Base-by-base conservation (phyloP, 2,888 invertebrate genomes). In the Drosophila atroscutellata region DNA sequence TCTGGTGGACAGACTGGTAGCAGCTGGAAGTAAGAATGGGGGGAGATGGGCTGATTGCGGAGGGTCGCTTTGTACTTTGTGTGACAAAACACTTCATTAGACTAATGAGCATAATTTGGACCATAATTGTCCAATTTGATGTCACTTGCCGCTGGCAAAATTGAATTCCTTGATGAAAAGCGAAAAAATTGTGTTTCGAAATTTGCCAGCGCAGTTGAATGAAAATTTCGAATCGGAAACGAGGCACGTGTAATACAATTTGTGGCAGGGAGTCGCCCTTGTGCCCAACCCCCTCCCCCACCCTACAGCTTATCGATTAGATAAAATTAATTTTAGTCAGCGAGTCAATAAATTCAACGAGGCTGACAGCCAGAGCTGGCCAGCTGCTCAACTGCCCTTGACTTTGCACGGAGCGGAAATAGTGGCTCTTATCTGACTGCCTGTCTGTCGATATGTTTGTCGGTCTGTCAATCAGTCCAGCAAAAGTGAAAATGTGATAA, bases 291-390 rank as follows among this genome's bases (percentile, higher is more conserved):
- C 13, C 0, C 30, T 0, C 13, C 3, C 69, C 28, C 1, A 2
- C 1, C 60, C 66, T 18, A 7, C 11, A n/a, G 59, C 66, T 63
- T 75, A 87, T 89, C 90, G 86, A 87, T 87, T 89, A 87, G 90
- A 87, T 90, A 87, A 90, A 80, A 82, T 86, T 89, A 87, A 86
- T 84, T 86, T 90, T 89, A 90, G 84, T 80, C 87, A 55, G 57
- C 52, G 54, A 71, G 55, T 75, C 56, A 75, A 76, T 65, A 58
- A 57, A 72, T 65, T 63, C 13, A 37, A 11, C 39, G 20, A n/a
- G 52, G 59, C 60, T 34, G 59, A 20, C 63, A 45, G 15, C 45
- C 45, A 15, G 15, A 15, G 20, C 13, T 18, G 45, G 54, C 51
- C 71, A 60, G 58, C 69, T 75, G 58, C 55, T 65, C 51, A 15